Percentiles rank a stretch among this genome's conserved stretches.
These are phyloP conservation scores for Polymixis lichenea DNA, from an alignment of 2,888 invertebrate species.

Conservation along the genomic window DNA sequence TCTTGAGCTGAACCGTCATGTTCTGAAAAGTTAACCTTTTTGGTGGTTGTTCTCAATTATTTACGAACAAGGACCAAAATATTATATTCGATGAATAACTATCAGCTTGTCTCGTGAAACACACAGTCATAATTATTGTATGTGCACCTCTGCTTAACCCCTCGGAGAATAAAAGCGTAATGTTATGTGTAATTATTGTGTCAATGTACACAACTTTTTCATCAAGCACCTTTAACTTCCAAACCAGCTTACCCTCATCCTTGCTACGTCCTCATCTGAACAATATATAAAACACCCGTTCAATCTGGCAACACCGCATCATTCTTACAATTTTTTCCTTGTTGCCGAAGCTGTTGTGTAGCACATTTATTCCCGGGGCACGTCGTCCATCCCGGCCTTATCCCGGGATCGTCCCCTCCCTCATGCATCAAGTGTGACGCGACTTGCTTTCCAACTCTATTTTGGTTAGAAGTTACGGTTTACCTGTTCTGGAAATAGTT, in stretches of 20 bases:
- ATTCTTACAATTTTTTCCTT: slow-evolving; percentile 48
- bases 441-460: slow-evolving; percentile 43
- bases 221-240: not conserved
- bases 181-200: not conserved
- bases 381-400: slow-evolving; percentile 46
- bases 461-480: slow-evolving; percentile 40
- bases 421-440: slow-evolving; percentile 64
- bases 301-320: slow-evolving; percentile 55
- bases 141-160: too few species aligned
- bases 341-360: slow-evolving; percentile 33
- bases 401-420: slow-evolving; percentile 40
- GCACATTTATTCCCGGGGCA: slow-evolving; percentile 51
- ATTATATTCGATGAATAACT: not conserved
- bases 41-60: too few species aligned
- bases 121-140: not conserved
- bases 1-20: too few species aligned
- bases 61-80: not conserved
- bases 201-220: not conserved
- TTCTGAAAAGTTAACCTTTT: not conserved
- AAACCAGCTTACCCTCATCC: not conserved
- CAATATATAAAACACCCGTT: slow-evolving; percentile 8
- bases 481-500: slow-evolving; percentile 22
- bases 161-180: too few species aligned
- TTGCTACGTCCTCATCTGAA: not conserved
- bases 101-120: not conserved